phyloP scores from a whole-genome alignment of 2,888 invertebrate genomes.

The Caenorhabditis sulstoni region DNA sequence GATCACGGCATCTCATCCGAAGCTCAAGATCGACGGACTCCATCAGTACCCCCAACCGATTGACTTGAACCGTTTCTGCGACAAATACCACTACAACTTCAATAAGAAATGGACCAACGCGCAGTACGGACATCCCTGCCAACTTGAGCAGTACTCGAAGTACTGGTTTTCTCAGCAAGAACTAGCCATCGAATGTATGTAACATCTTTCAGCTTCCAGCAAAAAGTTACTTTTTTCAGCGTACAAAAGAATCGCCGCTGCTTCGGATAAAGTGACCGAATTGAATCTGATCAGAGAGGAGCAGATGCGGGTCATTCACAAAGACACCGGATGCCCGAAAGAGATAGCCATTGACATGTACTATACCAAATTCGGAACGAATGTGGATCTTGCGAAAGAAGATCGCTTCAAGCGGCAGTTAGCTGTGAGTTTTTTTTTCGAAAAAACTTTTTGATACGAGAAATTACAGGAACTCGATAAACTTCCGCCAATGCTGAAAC shows the following conservation, averaged over 20 bases:
- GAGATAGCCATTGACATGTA: neutral
- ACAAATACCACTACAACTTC: neutral
- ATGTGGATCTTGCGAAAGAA: neutral
- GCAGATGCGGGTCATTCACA: neutral
- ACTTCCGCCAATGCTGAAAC: neutral
- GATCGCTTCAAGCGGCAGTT: neutral
- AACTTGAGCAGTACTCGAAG: no score
- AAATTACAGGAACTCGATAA: conserved; percentile 8
- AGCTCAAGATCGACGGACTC: neutral
- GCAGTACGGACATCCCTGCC: no score
- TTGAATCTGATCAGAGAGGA: no score
- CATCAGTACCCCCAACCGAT: neutral
- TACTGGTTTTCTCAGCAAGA: no score
- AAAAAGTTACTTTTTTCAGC: no score
- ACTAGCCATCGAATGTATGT: no score
- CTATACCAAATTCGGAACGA: conserved; percentile 11
- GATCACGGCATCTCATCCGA: neutral
- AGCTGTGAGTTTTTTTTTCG: neutral
- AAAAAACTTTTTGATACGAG: neutral
- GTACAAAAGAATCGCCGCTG: no score
- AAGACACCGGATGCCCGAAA: no score
- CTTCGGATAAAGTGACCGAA: no score
- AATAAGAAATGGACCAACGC: neutral
- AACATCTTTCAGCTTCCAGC: no score
- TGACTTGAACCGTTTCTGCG: neutral